These are phyloP conservation scores for Agrypnus murinus DNA, from an alignment of 2,888 invertebrate species.

Conservation along the genomic window DNA sequence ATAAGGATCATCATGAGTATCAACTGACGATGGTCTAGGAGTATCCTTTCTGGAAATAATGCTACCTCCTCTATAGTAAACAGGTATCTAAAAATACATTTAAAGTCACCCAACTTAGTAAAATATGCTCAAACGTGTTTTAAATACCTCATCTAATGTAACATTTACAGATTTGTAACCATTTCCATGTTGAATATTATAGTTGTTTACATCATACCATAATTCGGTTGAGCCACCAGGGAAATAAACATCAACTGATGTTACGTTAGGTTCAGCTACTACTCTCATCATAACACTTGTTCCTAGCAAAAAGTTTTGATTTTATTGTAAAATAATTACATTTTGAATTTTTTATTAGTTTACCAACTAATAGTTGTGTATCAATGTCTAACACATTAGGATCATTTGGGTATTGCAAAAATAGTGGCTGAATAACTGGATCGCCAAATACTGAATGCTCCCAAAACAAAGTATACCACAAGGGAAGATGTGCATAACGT, in stretches of 20 bases:
- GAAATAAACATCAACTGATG: conserved; percentile 86
- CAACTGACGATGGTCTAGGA: conserved; percentile 80
- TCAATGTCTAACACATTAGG: conserved; percentile 51
- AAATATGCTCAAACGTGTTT: not conserved
- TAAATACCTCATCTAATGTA: conserved; percentile 71
- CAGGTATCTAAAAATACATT: conserved; percentile 77
- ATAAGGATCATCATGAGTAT: conserved; percentile 91
- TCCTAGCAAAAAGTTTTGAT: conserved; percentile 77
- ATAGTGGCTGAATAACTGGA: conserved; percentile 90
- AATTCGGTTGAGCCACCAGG: conserved; percentile 76
- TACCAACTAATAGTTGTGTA: conserved; percentile 7
- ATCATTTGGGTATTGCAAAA: conserved; percentile 91
- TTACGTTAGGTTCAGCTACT: conserved; percentile 83
- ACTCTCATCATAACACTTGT: conserved; percentile 89
- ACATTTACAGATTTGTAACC: conserved; percentile 32
- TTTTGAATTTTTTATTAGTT: too few relatives aligned
- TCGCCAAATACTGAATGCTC: conserved; percentile 85
- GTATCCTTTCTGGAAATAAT: conserved; percentile 84
- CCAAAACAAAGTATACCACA: conserved; percentile 91
- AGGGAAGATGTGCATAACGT: conserved; percentile 89
- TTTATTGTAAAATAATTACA: too few relatives aligned
- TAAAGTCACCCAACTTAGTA: too few relatives aligned
- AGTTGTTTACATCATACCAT: conserved; percentile 43
- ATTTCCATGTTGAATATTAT: conserved; percentile 26
- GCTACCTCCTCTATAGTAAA: conserved; percentile 91